Evolutionary conservation across 2,113 vertebrate species (phyloP).

Genomic region (Felis catus): F.catus_Fca126_mat1.0 CM031414.1:6905501-6906000

Average conservation of each 20-base stretch:
- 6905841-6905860: conserved; percentile 11
- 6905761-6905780: conserved; percentile 20
- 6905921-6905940: background rate
- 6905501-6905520: background rate
- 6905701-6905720: conserved; percentile 23
- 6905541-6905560: conserved; percentile 19
- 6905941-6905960: background rate
- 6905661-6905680: conserved; percentile 35
- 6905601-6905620: background rate
- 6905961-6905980: background rate
- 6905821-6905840: conserved; percentile 4
- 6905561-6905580: background rate
- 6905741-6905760: conserved; percentile 65
- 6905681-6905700: conserved; percentile 31
- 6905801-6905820: background rate
- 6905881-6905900: background rate
- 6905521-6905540: background rate
- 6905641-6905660: conserved; percentile 51
- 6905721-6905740: conserved; percentile 36
- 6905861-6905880: background rate
- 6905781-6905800: conserved; percentile 26
- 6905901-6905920: background rate
- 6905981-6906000: background rate
- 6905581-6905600: background rate
- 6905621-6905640: conserved; percentile 38